These are phyloP conservation scores for Papilio polyxenes DNA, from an alignment of 1,140 invertebrate species.

Conservation along the genomic window DNA sequence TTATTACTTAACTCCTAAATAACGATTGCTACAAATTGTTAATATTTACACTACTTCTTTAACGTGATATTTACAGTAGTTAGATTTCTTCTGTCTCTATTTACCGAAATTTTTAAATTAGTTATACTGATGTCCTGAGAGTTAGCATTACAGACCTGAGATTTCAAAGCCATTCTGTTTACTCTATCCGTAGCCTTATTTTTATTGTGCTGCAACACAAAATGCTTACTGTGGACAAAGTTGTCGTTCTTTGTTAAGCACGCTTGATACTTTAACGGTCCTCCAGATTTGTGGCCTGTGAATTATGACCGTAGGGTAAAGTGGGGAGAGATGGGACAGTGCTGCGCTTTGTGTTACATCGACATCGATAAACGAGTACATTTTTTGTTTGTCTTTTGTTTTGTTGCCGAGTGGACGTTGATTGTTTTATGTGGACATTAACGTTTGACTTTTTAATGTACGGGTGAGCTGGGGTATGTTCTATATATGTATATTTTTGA, in stretches of 20 bases:
- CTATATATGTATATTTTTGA: background rate
- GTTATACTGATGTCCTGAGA: too few relatives aligned
- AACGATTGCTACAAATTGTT: too few relatives aligned
- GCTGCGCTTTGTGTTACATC: slow-evolving; percentile 48
- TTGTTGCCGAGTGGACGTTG: slow-evolving; percentile 21
- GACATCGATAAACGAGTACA: slow-evolving; percentile 49
- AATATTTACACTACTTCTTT: too few relatives aligned
- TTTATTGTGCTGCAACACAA: background rate
- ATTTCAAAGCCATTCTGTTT: background rate
- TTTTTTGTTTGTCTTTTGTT: slow-evolving; percentile 30
- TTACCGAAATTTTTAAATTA: too few relatives aligned
- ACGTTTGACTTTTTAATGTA: slow-evolving; percentile 7
- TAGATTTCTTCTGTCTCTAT: too few relatives aligned
- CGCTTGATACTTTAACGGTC: slow-evolving; percentile 64
- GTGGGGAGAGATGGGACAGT: slow-evolving; percentile 41
- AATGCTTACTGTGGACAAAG: slow-evolving; percentile 45
- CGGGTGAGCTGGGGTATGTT: background rate
- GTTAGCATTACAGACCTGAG: too few relatives aligned
- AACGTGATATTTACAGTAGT: too few relatives aligned
- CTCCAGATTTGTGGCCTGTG: slow-evolving; percentile 71
- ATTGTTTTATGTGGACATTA: slow-evolving; percentile 25
- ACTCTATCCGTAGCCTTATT: background rate
- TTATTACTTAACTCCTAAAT: too few relatives aligned
- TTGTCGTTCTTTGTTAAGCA: slow-evolving; percentile 60
- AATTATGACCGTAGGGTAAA: slow-evolving; percentile 53